Conservation (phyloP, 2,888 invertebrate genomes). For the Tipula lateralis region DNA sequence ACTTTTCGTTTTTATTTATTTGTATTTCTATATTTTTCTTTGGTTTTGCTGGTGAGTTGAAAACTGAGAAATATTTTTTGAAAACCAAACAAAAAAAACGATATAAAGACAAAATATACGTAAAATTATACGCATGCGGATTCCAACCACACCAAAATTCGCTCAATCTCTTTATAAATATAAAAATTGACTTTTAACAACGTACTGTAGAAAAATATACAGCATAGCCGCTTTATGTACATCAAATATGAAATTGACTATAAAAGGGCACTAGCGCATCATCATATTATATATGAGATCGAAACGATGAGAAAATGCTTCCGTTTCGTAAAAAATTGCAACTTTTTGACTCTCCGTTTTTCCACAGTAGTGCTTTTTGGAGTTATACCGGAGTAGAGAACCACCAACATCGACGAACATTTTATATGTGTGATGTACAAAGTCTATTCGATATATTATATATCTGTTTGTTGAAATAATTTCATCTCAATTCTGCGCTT, state of each 20-base stretch:
- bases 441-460: neutral
- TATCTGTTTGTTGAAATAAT: neutral
- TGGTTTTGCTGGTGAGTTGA: neutral
- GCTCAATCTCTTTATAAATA: neutral
- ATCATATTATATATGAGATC: neutral
- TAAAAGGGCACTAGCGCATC: neutral
- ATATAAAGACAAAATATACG: neutral
- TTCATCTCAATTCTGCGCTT: slow-evolving; percentile 13
- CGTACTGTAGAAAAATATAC: neutral
- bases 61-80: neutral
- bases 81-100: neutral
- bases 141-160: neutral
- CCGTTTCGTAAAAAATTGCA: neutral
- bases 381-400: neutral
- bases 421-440: neutral
- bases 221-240: neutral
- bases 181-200: neutral
- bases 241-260: neutral
- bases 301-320: neutral
- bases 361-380: neutral
- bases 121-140: neutral
- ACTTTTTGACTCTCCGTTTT: neutral
- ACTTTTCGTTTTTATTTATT: neutral
- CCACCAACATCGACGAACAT: neutral
- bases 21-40: neutral